Percentiles rank a stretch among this genome's conserved stretches.
These are phyloP conservation scores for Entosphenus tridentatus DNA, from an alignment of 2,113 vertebrate genomes.

Conservation along the genomic window DNA sequence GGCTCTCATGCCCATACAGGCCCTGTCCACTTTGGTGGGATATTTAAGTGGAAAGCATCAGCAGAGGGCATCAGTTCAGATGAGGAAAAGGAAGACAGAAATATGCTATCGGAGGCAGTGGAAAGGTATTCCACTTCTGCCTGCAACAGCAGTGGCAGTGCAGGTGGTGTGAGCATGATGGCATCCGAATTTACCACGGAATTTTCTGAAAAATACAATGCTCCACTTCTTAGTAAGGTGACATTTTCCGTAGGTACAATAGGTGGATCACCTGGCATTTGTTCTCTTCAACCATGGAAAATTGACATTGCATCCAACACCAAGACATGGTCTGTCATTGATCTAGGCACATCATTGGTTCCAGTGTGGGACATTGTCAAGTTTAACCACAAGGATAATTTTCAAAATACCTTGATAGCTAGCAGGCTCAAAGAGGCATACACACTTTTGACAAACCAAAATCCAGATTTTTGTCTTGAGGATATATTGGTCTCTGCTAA, in stretches of 20 bases:
- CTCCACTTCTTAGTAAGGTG: constrained; percentile 6
- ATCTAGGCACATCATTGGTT: constrained; percentile 16
- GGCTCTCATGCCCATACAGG: constrained; percentile 22
- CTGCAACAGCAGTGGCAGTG: too few relatives aligned
- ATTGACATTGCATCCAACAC: constrained; percentile 14
- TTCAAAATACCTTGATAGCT: constrained; percentile 10
- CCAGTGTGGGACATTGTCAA: constrained; percentile 23
- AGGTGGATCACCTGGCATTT: constrained; percentile 17
- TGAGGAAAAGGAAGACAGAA: constrained; percentile 8
- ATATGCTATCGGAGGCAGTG: too few relatives aligned
- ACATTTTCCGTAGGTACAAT: constrained; percentile 12
- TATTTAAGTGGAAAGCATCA: constrained; percentile 24
- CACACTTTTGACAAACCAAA: neutral
- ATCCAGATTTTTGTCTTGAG: too few relatives aligned
- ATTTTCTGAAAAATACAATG: fast-evolving
- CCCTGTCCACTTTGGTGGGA: constrained; percentile 23
- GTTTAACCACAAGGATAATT: constrained; percentile 15
- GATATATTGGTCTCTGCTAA: too few relatives aligned
- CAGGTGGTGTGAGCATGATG: constrained; percentile 10
- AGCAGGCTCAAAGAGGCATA: constrained; percentile 13
- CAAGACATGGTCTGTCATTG: constrained; percentile 20
- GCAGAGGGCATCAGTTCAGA: constrained; percentile 13
- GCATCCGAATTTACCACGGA: neutral
- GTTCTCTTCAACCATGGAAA: constrained; percentile 19
- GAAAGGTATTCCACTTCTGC: too few relatives aligned